A percentile compares a stretch with the other conserved stretches of the same genome.
Conservation (phyloP, 2,888 invertebrate species). For the Philereme vetulata region DNA sequence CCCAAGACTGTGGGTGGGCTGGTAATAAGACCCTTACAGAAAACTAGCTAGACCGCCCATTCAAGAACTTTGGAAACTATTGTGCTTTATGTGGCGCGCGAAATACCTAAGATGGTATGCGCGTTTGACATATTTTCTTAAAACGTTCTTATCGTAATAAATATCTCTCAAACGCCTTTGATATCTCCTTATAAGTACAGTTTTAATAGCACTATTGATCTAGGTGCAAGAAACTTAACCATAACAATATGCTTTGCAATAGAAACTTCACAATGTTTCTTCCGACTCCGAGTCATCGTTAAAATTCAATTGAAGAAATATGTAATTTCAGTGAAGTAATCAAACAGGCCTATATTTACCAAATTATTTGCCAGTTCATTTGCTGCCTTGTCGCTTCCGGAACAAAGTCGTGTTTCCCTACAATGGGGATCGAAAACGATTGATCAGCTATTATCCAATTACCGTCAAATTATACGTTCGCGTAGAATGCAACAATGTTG, state of each 20-base stretch:
- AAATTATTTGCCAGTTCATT: neutral
- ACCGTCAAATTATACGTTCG: constrained; percentile 21
- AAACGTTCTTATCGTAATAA: constrained; percentile 6
- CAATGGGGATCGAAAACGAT: constrained; percentile 6
- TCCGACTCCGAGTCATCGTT: too few species aligned
- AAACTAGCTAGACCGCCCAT: neutral
- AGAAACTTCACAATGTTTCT: neutral
- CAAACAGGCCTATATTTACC: constrained; percentile 4
- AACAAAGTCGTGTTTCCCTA: constrained; percentile 10
- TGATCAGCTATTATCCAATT: constrained; percentile 23
- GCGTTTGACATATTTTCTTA: constrained; percentile 5
- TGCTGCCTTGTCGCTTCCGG: neutral
- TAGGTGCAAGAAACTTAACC: constrained; percentile 16
- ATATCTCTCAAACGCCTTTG: constrained; percentile 15
- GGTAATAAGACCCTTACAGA: constrained; percentile 2
- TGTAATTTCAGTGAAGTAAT: constrained; percentile 9
- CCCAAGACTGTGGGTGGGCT: constrained; percentile 20
- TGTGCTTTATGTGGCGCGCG: neutral
- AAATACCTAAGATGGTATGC: constrained; percentile 1
- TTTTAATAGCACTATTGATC: constrained; percentile 5
- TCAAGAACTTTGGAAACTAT: too few species aligned
- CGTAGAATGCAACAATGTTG: constrained; percentile 18
- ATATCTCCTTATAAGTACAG: constrained; percentile 10
- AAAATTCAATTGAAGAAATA: constrained; percentile 2
- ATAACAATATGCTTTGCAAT: constrained; percentile 11